Evolutionary conservation across 2,888 invertebrate species (phyloP).

Genomic region (Selenia dentaria): DNA sequence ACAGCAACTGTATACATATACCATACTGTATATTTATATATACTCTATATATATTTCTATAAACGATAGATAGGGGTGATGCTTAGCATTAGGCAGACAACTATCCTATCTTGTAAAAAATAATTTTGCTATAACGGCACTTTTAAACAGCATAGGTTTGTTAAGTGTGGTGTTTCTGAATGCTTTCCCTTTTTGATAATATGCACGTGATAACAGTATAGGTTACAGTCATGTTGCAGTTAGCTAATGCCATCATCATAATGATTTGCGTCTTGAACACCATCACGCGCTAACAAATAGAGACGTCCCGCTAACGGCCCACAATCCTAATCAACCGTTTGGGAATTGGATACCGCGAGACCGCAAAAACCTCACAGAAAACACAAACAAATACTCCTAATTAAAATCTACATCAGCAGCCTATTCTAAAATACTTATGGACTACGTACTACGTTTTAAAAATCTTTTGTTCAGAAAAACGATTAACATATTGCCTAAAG

Average conservation of each 20-base stretch:
- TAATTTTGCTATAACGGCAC: no score
- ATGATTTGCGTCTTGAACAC: conserved; percentile 22
- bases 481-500: conserved; percentile 57
- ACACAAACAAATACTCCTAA: conserved; percentile 42
- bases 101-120: no score
- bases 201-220: no score
- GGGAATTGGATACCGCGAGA: conserved; percentile 55
- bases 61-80: no score
- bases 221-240: not conserved
- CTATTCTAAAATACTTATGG: conserved; percentile 27
- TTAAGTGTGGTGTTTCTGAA: no score
- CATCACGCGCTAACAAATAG: conserved; percentile 45
- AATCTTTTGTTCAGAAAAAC: conserved; percentile 50
- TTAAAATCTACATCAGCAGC: conserved; percentile 49
- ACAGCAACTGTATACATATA: no score
- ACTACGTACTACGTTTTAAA: conserved; percentile 32
- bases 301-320: conserved; percentile 51
- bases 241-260: not conserved
- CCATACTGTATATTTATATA: no score
- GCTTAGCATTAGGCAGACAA: no score
- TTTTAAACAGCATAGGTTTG: no score
- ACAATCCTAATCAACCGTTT: conserved; percentile 32
- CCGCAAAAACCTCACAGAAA: conserved; percentile 40
- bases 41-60: no score
- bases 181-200: no score